Conservation (phyloP, 2,797 vertebrate species). For the Rhinophrynus dorsalis region DNA sequence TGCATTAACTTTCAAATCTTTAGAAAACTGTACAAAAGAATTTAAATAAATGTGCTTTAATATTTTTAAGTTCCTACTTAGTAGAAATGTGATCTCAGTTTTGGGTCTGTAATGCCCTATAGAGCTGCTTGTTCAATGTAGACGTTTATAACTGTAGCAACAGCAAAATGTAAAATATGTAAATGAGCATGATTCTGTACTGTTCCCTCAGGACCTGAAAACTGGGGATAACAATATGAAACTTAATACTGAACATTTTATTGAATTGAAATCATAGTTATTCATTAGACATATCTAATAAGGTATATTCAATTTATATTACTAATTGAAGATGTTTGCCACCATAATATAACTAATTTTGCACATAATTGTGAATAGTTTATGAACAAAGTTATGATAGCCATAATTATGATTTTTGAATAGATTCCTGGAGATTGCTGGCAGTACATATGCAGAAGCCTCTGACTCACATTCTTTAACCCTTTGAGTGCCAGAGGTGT, state of each 20-base stretch:
- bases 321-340: conserved; percentile 1
- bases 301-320: background rate
- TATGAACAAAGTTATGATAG: background rate
- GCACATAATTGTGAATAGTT: background rate
- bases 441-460: no score
- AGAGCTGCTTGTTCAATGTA: background rate
- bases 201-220: background rate
- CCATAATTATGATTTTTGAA: background rate
- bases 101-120: background rate
- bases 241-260: background rate
- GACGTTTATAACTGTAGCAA: background rate
- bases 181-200: background rate
- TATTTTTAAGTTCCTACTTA: background rate
- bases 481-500: no score
- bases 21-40: no score
- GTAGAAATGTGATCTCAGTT: background rate
- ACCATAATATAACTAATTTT: background rate
- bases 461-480: no score
- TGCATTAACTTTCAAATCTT: no score
- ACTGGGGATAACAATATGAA: background rate
- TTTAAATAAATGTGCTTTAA: no score
- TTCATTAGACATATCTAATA: conserved; percentile 4
- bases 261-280: conserved; percentile 1
- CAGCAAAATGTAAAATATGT: background rate
- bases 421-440: background rate